Percentiles rank a stretch among this genome's conserved stretches.
Evolutionary conservation across 2,888 invertebrate species (phyloP).

Genomic region (Drosophila buzzatii): DNA sequence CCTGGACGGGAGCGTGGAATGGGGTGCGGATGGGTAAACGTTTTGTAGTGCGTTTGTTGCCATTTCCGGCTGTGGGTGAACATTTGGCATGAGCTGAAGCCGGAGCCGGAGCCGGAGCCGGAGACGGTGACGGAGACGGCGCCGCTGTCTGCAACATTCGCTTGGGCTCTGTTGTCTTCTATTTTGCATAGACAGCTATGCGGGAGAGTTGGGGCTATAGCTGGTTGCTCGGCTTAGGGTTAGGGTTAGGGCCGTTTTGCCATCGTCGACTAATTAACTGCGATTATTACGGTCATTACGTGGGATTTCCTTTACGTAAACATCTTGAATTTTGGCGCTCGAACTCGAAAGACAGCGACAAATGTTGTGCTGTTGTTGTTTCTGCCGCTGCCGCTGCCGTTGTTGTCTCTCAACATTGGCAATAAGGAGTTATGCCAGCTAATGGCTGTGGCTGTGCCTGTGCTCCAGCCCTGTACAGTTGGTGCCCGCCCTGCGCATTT

Average conservation of each 20-base stretch:
- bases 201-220: neutral
- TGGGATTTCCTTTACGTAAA: slow-evolving; percentile 85
- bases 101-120: neutral
- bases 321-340: slow-evolving; percentile 83
- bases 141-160: slow-evolving; percentile 48
- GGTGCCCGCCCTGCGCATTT: slow-evolving; percentile 53
- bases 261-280: slow-evolving; percentile 85
- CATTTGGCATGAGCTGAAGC: slow-evolving; percentile 22
- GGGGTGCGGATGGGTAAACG: slow-evolving; percentile 37
- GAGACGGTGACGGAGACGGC: slow-evolving; percentile 30
- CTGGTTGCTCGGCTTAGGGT: neutral
- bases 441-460: slow-evolving; percentile 59
- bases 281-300: slow-evolving; percentile 86
- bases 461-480: slow-evolving; percentile 6
- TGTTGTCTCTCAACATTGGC: slow-evolving; percentile 54
- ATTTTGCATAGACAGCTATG: slow-evolving; percentile 71
- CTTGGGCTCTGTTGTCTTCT: slow-evolving; percentile 47
- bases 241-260: slow-evolving; percentile 56
- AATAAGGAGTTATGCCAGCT: slow-evolving; percentile 60
- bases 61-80: slow-evolving; percentile 68
- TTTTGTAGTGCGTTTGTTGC: slow-evolving; percentile 81
- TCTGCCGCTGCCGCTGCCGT: neutral
- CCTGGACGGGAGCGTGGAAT: neutral
- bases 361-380: slow-evolving; percentile 33
- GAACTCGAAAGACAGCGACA: slow-evolving; percentile 56